Evolutionary conservation across 2,888 invertebrate genomes (phyloP).

Genomic region (Chaitophorus viminalis): DNA sequence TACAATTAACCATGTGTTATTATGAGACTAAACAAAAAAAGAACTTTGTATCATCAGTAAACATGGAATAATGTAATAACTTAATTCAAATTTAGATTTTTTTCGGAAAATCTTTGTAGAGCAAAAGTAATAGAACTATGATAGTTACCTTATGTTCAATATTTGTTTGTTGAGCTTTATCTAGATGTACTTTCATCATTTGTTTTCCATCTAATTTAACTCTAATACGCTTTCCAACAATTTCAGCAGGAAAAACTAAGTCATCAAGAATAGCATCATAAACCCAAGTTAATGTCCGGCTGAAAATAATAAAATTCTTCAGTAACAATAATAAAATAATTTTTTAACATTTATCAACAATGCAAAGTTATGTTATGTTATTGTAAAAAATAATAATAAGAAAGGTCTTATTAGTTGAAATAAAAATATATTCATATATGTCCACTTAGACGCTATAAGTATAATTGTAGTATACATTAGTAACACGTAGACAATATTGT

Average conservation of each 20-base stretch:
- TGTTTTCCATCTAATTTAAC: slow-evolving; percentile 96
- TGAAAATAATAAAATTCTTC: slow-evolving; percentile 66
- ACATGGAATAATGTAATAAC: too few species aligned
- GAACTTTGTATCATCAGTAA: too few species aligned
- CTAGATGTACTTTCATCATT: slow-evolving; percentile 96
- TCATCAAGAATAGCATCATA: slow-evolving; percentile 98
- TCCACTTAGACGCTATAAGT: slow-evolving; percentile 59
- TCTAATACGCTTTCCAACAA: slow-evolving; percentile 97
- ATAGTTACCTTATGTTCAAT: slow-evolving; percentile 94
- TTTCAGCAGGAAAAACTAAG: slow-evolving; percentile 98
- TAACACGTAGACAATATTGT: slow-evolving; percentile 53
- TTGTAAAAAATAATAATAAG: slow-evolving; percentile 36
- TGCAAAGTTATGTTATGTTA: slow-evolving; percentile 24
- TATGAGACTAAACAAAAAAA: too few species aligned
- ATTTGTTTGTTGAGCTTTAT: slow-evolving; percentile 98
- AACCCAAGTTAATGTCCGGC: slow-evolving; percentile 94
- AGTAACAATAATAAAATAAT: neutral
- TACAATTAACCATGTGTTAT: too few species aligned
- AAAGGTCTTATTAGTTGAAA: slow-evolving; percentile 15
- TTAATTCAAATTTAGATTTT: too few species aligned
- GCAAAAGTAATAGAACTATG: neutral
- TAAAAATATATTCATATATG: slow-evolving; percentile 32
- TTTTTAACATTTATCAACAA: too few species aligned
- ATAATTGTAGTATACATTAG: slow-evolving; percentile 43
- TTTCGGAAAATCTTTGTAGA: too few species aligned